Evolutionary conservation across 2,888 invertebrate genomes (phyloP).

Genomic region (Rhopalosiphum nymphaeae): DNA sequence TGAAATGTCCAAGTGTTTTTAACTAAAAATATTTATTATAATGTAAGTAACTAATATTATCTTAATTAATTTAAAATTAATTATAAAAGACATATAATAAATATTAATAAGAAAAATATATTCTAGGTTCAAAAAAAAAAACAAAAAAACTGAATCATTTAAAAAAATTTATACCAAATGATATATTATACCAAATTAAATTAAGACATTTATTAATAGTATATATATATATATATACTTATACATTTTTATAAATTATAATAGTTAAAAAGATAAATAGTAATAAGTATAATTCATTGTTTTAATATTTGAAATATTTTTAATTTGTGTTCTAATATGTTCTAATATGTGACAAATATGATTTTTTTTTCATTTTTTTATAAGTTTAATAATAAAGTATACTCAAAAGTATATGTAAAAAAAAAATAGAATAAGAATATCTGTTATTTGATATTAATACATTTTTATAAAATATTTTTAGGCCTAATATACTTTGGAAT

Average conservation of each 20-base stretch:
- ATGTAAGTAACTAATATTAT: background rate
- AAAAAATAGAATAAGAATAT: conserved; percentile 43
- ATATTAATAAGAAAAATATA: background rate
- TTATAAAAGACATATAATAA: background rate
- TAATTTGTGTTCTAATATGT: background rate
- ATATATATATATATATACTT: background rate
- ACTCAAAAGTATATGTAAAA: conserved; percentile 25
- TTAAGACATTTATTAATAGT: background rate
- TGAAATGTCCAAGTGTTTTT: background rate
- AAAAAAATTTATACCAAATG: background rate
- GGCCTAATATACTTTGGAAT: background rate
- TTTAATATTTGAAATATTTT: background rate
- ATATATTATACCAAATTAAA: background rate
- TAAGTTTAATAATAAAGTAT: conserved; percentile 8
- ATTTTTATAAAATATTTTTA: conserved; percentile 28
- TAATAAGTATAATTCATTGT: background rate
- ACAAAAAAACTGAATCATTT: background rate
- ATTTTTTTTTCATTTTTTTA: conserved; percentile 13
- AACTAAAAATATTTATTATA: background rate
- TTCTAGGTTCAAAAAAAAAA: background rate
- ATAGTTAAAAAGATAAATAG: background rate
- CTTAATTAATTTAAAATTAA: background rate
- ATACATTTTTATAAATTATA: background rate
- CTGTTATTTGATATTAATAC: conserved; percentile 11
- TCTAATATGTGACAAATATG: background rate